Percentiles rank a stretch among this genome's conserved stretches.
Conservation (phyloP, 2,113 vertebrate genomes). For the Cygnus atratus region DNA sequence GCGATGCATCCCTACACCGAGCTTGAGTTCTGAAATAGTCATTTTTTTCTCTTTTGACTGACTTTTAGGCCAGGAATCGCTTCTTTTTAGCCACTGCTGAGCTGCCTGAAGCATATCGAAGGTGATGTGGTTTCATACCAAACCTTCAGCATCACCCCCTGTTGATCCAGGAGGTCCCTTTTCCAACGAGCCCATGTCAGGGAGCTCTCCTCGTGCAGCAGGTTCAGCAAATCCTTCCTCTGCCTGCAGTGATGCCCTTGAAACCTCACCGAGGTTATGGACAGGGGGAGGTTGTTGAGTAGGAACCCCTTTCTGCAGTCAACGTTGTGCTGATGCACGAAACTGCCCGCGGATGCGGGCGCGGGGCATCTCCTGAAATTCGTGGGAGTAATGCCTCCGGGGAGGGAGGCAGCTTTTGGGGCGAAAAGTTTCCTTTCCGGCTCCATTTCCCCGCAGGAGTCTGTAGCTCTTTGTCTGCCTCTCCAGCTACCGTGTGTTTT, state of each 20-base stretch:
- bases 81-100: background rate
- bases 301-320: background rate
- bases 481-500: fast-evolving
- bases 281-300: background rate
- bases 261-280: background rate
- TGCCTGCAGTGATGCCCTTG: background rate
- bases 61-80: background rate
- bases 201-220: background rate
- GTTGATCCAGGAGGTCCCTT: background rate
- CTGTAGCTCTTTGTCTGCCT: background rate
- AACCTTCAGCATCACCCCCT: fast-evolving
- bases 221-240: background rate
- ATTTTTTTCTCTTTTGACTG: fast-evolving
- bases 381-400: fast-evolving
- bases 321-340: background rate
- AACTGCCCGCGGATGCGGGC: background rate
- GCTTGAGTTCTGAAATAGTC: background rate
- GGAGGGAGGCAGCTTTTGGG: background rate
- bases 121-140: background rate
- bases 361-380: background rate
- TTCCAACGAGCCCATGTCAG: fast-evolving
- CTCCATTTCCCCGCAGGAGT: background rate
- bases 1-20: fast-evolving
- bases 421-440: background rate
- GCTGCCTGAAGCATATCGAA: background rate